Conservation (phyloP, 2,797 vertebrate genomes). For the Sternotherus odoratus region DNA sequence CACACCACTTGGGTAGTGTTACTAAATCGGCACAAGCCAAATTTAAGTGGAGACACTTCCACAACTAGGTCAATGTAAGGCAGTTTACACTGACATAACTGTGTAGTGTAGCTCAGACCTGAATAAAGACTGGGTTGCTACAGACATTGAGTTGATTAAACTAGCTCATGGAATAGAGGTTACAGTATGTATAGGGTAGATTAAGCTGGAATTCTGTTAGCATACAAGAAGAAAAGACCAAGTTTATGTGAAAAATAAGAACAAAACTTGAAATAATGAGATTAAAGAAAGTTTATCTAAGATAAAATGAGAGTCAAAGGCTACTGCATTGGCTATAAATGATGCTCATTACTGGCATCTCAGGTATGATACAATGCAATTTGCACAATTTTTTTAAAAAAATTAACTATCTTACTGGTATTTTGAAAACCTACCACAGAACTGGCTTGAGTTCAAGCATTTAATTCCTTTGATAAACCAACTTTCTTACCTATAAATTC, state of each 20-base stretch:
- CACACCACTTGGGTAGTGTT: not conserved
- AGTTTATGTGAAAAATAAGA: not conserved
- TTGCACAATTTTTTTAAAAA: not conserved
- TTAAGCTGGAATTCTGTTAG: not conserved
- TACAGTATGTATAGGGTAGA: not conserved
- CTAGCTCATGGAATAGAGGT: not conserved
- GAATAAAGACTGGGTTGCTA: not conserved
- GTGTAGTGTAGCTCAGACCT: not conserved
- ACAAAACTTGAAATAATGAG: not conserved
- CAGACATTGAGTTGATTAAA: not conserved
- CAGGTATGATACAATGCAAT: not conserved
- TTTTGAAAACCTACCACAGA: not conserved
- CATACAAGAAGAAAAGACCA: not conserved
- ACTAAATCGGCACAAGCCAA: not conserved
- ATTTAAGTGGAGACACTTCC: not conserved
- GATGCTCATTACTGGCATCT: not conserved
- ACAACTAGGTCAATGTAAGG: not conserved
- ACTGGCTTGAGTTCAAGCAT: not conserved
- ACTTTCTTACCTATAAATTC: constrained; percentile 92
- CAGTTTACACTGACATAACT: not conserved
- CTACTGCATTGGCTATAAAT: not conserved
- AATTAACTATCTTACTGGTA: not conserved
- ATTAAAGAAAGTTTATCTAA: not conserved
- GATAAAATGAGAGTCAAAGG: not conserved
- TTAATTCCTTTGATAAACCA: not conserved